Base-by-base conservation (phyloP, 2,797 vertebrate genomes). In the Chloroceryle inda region DNA sequence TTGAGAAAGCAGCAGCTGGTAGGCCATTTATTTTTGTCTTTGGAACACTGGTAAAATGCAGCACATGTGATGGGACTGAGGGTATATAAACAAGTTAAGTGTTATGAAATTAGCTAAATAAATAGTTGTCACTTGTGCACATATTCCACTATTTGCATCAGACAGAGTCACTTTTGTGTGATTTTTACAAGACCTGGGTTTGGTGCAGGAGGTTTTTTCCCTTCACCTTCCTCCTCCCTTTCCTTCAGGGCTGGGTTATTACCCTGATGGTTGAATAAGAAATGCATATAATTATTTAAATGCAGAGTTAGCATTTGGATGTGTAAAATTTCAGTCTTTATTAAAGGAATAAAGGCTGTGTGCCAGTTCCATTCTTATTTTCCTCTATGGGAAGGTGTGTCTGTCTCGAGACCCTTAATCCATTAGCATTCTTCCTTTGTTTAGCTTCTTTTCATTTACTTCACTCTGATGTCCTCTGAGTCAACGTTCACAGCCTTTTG, bases 11-110 rank as follows among this genome's bases (percentile, higher is more conserved):
- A 95, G 96, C 97, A 97, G 95, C 97, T 97, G 97, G 94, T 88
- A 92, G 85, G 88, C 96, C 91, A 79, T 98, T 97, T 95, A 93
- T 97, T 98, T 98, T 96, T 97, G 97, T 97, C 96, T 96, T 94
- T 96, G 93, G 95, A 96, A 81, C 96, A 96, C 88, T 89, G 92
- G 95, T 92, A 96, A 97, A 98, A 97, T 95, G 95, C 97, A 97
- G 95, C 93, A 85, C 97, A 96, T 95, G 98, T 97, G 97, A 98
- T 96, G 95, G 92, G 96, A 92, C 95, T 92, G 97, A 95, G 89
- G 91, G 95, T 92, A 72, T 89, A 91, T 96, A 97, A 97, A 97
- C 97, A 97, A 94, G 95, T 94, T 89, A 96, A 97, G 94, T 93
- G 84, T 95, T 96, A 94, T 83, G 87, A 94, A 69, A 96, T 97